phyloP scores from a whole-genome alignment of 2,113 vertebrate species.

The Eidolon helvum region DNA sequence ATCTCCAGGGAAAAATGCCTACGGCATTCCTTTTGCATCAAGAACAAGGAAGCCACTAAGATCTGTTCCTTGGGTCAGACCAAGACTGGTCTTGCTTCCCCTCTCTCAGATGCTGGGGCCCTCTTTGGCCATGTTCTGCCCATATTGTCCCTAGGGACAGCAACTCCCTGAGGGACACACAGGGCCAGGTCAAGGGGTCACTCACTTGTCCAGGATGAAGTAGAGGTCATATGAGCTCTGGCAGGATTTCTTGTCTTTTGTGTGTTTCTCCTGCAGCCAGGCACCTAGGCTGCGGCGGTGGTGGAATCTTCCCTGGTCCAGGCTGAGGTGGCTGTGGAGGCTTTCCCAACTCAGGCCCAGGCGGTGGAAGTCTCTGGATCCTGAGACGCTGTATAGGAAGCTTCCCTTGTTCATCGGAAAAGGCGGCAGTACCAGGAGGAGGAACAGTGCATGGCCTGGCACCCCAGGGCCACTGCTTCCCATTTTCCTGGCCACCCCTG shows the following conservation, averaged over 20 bases:
- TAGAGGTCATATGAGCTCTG: constrained; percentile 93
- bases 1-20: neutral
- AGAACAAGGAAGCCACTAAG: neutral
- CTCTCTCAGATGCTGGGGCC: neutral
- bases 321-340: neutral
- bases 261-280: constrained; percentile 23
- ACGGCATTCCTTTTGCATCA: neutral
- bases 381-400: neutral
- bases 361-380: neutral
- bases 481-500: constrained; percentile 40
- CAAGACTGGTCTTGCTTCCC: neutral
- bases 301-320: neutral
- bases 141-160: neutral
- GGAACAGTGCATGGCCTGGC: neutral
- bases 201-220: constrained; percentile 96
- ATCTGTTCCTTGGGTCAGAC: neutral
- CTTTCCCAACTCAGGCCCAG: neutral
- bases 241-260: constrained; percentile 84
- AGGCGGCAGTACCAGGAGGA: neutral
- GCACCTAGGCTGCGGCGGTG: neutral
- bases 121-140: neutral
- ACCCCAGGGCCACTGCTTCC: neutral
- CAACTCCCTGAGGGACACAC: neutral
- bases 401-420: neutral
- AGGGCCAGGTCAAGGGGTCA: constrained; percentile 59